Evolutionary conservation across 2,888 invertebrate genomes (phyloP).

Genomic region (Galerucella nymphaeae): DNA sequence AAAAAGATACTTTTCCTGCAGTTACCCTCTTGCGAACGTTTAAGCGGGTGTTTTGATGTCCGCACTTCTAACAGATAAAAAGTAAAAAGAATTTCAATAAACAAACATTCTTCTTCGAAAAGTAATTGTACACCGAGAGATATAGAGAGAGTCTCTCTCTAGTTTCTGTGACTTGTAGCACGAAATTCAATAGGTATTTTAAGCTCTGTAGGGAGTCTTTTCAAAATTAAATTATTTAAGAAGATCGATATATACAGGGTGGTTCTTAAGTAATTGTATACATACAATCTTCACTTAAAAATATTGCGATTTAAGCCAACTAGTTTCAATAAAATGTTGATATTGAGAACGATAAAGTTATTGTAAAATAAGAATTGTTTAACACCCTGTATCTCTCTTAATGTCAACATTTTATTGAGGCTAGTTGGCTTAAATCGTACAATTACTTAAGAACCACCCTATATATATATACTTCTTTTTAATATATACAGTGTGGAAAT

Average conservation of each 20-base stretch:
- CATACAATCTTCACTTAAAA: no score
- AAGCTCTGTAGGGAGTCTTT: slow-evolving; percentile 9
- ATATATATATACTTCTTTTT: no score
- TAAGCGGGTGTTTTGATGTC: slow-evolving; percentile 15
- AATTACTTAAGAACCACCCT: no score
- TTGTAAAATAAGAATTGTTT: no score
- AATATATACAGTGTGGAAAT: no score
- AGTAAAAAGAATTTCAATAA: slow-evolving; percentile 48
- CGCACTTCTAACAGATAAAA: slow-evolving; percentile 37
- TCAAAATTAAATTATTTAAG: slow-evolving; percentile 8
- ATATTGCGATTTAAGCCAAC: no score
- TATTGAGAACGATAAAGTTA: no score
- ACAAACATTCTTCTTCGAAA: slow-evolving; percentile 37
- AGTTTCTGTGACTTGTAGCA: slow-evolving; percentile 29
- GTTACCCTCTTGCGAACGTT: slow-evolving; percentile 29
- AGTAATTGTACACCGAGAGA: slow-evolving; percentile 35
- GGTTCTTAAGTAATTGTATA: no score
- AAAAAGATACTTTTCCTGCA: slow-evolving; percentile 45
- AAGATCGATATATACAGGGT: background rate
- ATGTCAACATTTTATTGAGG: no score
- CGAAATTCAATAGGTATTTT: slow-evolving; percentile 13
- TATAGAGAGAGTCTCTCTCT: background rate
- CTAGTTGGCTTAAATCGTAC: no score
- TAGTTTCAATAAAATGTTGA: no score
- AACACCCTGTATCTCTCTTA: no score